Evolutionary conservation across 64 coral and sea anemone genomes (phyloP).

Genomic region (Montipora sp.): DNA sequence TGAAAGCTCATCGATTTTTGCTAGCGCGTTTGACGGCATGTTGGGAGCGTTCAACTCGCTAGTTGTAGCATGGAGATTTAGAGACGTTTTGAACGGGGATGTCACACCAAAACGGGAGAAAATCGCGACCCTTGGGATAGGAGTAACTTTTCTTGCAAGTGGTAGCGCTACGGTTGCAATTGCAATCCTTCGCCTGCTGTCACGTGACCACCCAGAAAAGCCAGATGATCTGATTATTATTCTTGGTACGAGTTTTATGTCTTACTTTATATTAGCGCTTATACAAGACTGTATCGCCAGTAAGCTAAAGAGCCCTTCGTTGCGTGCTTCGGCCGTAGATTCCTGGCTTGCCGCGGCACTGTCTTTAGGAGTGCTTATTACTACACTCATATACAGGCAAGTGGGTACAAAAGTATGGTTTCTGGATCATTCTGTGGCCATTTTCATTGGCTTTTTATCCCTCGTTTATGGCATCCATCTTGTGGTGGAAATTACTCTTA

Average conservation of each 20-base stretch:
- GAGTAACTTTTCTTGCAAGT: conserved; percentile 65
- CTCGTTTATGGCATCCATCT: conserved; percentile 74
- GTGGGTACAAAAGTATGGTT: conserved; percentile 56
- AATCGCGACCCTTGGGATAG: conserved; percentile 64
- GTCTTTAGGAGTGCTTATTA: conserved; percentile 72
- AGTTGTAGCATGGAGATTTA: conserved; percentile 84
- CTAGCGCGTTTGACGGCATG: conserved; percentile 83
- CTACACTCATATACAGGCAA: conserved; percentile 75
- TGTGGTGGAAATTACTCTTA: conserved; percentile 30
- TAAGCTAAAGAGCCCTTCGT: conserved; percentile 71
- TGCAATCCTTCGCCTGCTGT: conserved; percentile 56
- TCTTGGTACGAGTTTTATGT: conserved; percentile 63
- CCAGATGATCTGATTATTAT: conserved; percentile 73
- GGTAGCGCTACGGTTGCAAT: conserved; percentile 55
- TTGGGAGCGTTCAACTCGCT: conserved; percentile 78
- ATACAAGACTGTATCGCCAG: conserved; percentile 66
- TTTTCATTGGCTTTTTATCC: conserved; percentile 72
- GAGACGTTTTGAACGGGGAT: conserved; percentile 75
- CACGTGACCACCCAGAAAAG: conserved; percentile 60
- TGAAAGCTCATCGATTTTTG: conserved; percentile 88
- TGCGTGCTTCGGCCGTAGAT: conserved; percentile 65
- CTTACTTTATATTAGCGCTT: conserved; percentile 56
- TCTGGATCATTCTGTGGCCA: conserved; percentile 76
- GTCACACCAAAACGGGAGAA: conserved; percentile 50
- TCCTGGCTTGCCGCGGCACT: conserved; percentile 66